Percentiles rank a stretch among this genome's conserved stretches.
Conservation (phyloP, 2,888 invertebrate genomes). For the Microplitis manilae region DNA sequence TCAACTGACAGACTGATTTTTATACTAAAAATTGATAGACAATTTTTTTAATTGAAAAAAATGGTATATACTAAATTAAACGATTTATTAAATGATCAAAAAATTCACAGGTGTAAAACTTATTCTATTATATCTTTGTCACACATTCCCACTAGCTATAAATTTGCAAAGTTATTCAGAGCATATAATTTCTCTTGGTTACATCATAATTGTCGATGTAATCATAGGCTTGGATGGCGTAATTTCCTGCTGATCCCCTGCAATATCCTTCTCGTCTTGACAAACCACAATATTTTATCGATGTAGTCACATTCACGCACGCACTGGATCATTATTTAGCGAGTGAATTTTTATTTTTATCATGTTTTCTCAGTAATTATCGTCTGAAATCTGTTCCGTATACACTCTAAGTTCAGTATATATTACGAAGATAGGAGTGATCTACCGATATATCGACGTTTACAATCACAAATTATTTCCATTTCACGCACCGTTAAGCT, state of each 20-base stretch:
- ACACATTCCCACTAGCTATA: too few species aligned
- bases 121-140: too few species aligned
- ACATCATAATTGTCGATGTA: slow-evolving; percentile 21
- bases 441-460: slow-evolving; percentile 52
- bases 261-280: slow-evolving; percentile 20
- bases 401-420: slow-evolving; percentile 17
- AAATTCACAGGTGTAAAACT: too few species aligned
- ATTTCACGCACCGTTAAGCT: slow-evolving; percentile 53
- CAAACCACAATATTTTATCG: slow-evolving; percentile 1
- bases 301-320: background rate
- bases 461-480: slow-evolving; percentile 51
- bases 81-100: too few species aligned
- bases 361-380: slow-evolving; percentile 44
- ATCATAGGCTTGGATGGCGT: slow-evolving; percentile 4
- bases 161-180: too few species aligned
- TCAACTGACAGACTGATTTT: too few species aligned
- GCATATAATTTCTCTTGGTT: slow-evolving; percentile 10
- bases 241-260: slow-evolving; percentile 8
- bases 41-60: too few species aligned
- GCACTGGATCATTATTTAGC: slow-evolving; percentile 24
- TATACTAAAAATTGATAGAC: too few species aligned
- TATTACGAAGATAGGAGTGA: slow-evolving; percentile 47
- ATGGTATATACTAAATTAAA: too few species aligned
- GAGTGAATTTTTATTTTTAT: slow-evolving; percentile 20
- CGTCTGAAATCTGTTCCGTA: slow-evolving; percentile 43